These are phyloP conservation scores for Sesia apiformis DNA, from an alignment of 2,888 invertebrate species.

Conservation along the genomic window DNA sequence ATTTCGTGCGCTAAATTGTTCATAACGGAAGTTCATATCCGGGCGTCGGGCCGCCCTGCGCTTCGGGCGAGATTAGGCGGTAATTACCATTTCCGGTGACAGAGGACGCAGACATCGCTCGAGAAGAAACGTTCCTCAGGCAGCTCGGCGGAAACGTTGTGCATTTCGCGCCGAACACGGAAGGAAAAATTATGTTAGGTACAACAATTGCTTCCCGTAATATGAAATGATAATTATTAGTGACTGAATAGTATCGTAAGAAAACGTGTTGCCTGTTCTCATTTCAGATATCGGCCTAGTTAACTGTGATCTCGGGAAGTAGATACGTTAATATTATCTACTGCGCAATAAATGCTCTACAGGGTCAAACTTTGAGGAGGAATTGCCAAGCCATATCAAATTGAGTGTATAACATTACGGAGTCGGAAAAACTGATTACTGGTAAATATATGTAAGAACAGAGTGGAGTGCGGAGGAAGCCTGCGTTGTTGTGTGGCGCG, in stretches of 20 bases:
- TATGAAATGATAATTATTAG: background rate
- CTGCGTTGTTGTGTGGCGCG: slow-evolving; percentile 34
- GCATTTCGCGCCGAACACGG: slow-evolving; percentile 27
- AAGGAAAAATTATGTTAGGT: slow-evolving; percentile 31
- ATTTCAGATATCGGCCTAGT: too few species aligned
- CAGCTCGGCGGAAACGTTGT: slow-evolving; percentile 30
- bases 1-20: slow-evolving; percentile 84
- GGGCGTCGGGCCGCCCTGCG: slow-evolving; percentile 72
- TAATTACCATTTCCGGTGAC: slow-evolving; percentile 74
- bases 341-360: too few species aligned
- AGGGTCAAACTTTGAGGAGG: too few species aligned
- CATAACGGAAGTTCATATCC: slow-evolving; percentile 92
- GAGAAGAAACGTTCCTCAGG: slow-evolving; percentile 38
- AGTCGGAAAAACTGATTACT: slow-evolving; percentile 62
- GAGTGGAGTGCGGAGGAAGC: slow-evolving; percentile 41
- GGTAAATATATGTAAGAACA: slow-evolving; percentile 31
- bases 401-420: slow-evolving; percentile 51
- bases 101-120: slow-evolving; percentile 62
- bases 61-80: slow-evolving; percentile 74
- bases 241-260: too few species aligned
- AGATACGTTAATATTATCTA: too few species aligned
- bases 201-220: slow-evolving; percentile 14
- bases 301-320: too few species aligned
- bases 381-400: slow-evolving; percentile 18
- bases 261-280: too few species aligned